Evolutionary conservation across 1,140 invertebrate genomes (phyloP), one percentile per base, ranked within the genome.

Genomic region (Trichogramma pretiosum): DNA sequence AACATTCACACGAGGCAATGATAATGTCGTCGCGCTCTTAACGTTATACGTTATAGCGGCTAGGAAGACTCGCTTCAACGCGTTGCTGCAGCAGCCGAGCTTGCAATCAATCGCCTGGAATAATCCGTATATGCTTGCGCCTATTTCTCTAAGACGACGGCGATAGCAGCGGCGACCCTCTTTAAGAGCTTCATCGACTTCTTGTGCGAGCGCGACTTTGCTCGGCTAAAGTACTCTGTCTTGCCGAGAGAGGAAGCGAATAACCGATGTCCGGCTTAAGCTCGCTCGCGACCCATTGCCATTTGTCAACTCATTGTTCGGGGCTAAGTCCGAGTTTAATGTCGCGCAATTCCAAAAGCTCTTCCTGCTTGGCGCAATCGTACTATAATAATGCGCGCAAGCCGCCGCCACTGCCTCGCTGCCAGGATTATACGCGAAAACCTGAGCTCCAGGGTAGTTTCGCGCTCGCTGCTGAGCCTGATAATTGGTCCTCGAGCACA

Each of bases 291-390:
- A n/a, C 46, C 49, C 35, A 58, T 22, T 60, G 59, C 62, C 62
- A 67, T 72, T 70, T 68, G 67, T 69, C 64, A 67, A 59, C 57
- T 61, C 62, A 70, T 72, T 72, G 68, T 72, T 70, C 59, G 52
- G 48, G 55, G 58, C 58, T 59, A 65, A 69, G 61, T 64, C 64
- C 60, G 53, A 65, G 65, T 67, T 72, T 68, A 70, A 72, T 70
- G 69, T 68, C 45, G 62, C 61, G 68, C 65, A 65, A 67, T 68
- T 72, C 65, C 69, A 68, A 48, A 28, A 38, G 54, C 50, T 50
- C 57, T 17, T 26, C 47, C 52, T 48, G 46, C 48, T 45, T 53
- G 56, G 44, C 40, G 42, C 52, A n/a, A n/a, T n/a, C 54, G 59
- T 64, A 48, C 39, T 49, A 48, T 36, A 49, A n/a, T 48, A 42